These are phyloP conservation scores for Rhopilema esculentum DNA, from an alignment of 30 jellyfish, hydroid and myxozoan genomes.

Conservation along the genomic window DNA sequence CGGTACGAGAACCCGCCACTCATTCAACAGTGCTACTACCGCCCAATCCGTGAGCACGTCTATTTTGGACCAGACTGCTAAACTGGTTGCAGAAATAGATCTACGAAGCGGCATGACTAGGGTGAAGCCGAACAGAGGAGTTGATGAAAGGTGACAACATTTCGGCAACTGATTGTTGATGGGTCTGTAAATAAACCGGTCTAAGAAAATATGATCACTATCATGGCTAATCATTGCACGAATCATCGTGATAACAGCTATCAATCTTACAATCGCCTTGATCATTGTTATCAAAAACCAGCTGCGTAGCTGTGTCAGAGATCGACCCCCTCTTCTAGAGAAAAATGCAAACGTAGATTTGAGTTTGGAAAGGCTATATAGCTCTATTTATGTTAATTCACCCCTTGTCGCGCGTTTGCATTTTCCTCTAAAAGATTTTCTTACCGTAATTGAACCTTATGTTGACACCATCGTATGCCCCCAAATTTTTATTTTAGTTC, in stretches of 20 bases:
- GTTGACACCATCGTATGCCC: too few species aligned
- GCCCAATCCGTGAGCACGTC: constrained; percentile 1
- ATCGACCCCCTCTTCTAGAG: too few species aligned
- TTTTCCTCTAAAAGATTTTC: too few species aligned
- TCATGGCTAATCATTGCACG: neutral
- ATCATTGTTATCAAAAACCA: too few species aligned
- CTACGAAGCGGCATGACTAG: constrained; percentile 3
- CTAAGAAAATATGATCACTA: neutral
- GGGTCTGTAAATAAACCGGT: constrained; percentile 1
- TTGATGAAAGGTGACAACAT: constrained; percentile 15
- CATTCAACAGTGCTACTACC: neutral
- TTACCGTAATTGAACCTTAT: too few species aligned
- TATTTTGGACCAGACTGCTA: constrained; percentile 58
- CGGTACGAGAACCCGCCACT: neutral
- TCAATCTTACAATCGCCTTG: too few species aligned
- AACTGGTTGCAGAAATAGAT: constrained; percentile 34
- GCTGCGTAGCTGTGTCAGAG: too few species aligned
- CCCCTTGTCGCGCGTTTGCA: too few species aligned
- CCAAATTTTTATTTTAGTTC: too few species aligned
- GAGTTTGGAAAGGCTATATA: too few species aligned
- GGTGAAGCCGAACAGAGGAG: neutral
- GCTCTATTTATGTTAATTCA: too few species aligned
- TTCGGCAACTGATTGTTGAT: neutral
- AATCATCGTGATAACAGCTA: neutral
- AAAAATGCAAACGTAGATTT: too few species aligned